Base-by-base conservation (phyloP, 1,140 invertebrate genomes). In the Atopsyche davidsoni region DNA sequence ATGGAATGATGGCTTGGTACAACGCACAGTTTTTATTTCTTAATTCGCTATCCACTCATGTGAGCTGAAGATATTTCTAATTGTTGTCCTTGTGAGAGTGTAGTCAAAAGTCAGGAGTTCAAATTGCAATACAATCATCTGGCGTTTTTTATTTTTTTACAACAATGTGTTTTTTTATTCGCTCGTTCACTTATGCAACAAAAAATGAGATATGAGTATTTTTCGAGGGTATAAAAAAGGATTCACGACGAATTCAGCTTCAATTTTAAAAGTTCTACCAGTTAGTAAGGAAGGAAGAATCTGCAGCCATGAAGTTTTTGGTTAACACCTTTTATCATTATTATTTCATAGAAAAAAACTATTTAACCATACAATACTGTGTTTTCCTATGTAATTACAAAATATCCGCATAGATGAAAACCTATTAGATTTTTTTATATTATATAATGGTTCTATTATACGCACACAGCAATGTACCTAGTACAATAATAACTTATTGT, bases 281-380 rank as follows among this genome's bases (percentile, higher is more conserved):
- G n/a, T n/a, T n/a, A n/a, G n/a, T 21, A 46, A 28, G 40, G 34
- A 50, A 43, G 23, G 41, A 46, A 50, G 31, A 48, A 48, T 35
- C 34, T 28, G 39, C 36, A 47, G 46, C 28, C 23, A 55, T 55
- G 53, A 55, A 50, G 35, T 55, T 55, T 28, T 41, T 55, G 53
- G 53, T 55, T 50, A 55, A 17, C 22, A 39, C n/a, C n/a, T n/a
- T n/a, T 28, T 28, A 7, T 18, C 13, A 11, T 21, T 21, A 50
- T 13, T 4, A 4, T 11, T 28, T 23, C 4, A 23, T 4, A 24
- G 13, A 4, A 17, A 18, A 39, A 23, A 17, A 19, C 28, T 9
- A n/a, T 11, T 17, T 13, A 36, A 36, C n/a, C 13, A 17, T 3
- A 46, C 19, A 34, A 16, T 18, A 13, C 14, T 16, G 16, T 17